Evolutionary conservation across 2,888 invertebrate species (phyloP).

Genomic region (Dexiosoma caninum): DNA sequence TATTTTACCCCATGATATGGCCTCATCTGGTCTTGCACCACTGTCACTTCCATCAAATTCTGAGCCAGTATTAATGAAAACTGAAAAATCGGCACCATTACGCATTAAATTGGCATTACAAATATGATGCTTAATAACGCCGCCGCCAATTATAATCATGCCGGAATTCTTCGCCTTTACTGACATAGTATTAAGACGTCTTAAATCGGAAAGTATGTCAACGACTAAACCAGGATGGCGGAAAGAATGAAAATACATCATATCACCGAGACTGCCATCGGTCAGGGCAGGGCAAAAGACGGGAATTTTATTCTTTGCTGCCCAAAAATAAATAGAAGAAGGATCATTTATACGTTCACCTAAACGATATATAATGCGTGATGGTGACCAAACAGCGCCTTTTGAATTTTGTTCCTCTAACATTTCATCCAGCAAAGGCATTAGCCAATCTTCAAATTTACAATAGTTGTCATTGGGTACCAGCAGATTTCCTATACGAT

Average conservation of each 20-base stretch:
- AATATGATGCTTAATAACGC: constrained; percentile 98
- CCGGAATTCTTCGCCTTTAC: constrained; percentile 96
- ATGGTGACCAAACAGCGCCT: constrained; percentile 92
- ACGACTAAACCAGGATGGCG: constrained; percentile 93
- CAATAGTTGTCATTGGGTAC: constrained; percentile 99
- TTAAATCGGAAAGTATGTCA: constrained; percentile 95
- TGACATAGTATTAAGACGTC: constrained; percentile 94
- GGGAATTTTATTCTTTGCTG: constrained; percentile 96
- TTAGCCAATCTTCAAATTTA: constrained; percentile 96
- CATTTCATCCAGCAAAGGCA: constrained; percentile 94
- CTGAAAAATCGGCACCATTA: constrained; percentile 97
- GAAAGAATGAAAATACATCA: constrained; percentile 99
- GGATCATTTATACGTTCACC: constrained; percentile 94
- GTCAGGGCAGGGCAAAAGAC: constrained; percentile 98
- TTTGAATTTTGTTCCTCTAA: constrained; percentile 89
- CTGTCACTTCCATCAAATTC: constrained; percentile 99
- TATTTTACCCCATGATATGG: constrained; percentile 99
- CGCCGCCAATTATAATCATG: constrained; percentile 97
- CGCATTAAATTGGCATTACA: constrained; percentile 99
- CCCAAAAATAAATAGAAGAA: constrained; percentile 98
- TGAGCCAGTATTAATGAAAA: constrained; percentile 95
- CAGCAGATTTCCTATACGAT: constrained; percentile 91
- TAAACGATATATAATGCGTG: constrained; percentile 87
- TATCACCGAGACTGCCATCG: constrained; percentile 98
- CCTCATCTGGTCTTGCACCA: constrained; percentile 98